Evolutionary conservation across 1,140 invertebrate genomes (phyloP).

Genomic region (Anthonomus grandis): DNA sequence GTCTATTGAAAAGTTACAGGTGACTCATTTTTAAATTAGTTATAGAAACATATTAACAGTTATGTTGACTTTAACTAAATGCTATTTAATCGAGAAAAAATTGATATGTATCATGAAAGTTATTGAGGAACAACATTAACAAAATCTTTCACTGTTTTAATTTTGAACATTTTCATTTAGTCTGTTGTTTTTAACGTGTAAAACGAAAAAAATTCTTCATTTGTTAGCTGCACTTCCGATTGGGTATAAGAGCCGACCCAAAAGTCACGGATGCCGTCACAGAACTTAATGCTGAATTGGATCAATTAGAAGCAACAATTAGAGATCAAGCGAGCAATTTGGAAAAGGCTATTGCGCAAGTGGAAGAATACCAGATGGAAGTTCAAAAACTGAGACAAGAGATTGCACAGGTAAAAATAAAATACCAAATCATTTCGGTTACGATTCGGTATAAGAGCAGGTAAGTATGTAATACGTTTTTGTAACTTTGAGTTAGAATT

Average conservation of each 20-base stretch:
- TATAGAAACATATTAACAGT: no score
- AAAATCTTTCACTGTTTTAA: no score
- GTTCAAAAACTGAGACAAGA: conserved; percentile 79
- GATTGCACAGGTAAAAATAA: conserved; percentile 67
- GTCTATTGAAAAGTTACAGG: conserved; percentile 88
- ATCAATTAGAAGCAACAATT: conserved; percentile 62
- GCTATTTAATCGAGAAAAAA: no score
- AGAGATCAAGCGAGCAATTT: conserved; percentile 69
- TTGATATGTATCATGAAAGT: no score
- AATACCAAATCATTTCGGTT: no score
- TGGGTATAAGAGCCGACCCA: conserved; percentile 74
- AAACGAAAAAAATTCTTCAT: not conserved
- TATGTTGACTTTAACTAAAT: conserved; percentile 1
- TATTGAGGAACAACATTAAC: no score
- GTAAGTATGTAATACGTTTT: no score
- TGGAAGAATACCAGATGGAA: conserved; percentile 86
- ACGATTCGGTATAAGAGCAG: no score
- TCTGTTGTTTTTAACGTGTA: not conserved
- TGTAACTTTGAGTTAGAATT: no score
- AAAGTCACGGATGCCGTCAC: conserved; percentile 70
- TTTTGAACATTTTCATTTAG: not conserved
- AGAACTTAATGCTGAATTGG: conserved; percentile 65
- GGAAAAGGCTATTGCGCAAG: conserved; percentile 75
- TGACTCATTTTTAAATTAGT: conserved; percentile 47
- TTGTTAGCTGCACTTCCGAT: conserved; percentile 78